Evolutionary conservation across 2,888 invertebrate species (phyloP).

Genomic region (Dryobota labecula): DNA sequence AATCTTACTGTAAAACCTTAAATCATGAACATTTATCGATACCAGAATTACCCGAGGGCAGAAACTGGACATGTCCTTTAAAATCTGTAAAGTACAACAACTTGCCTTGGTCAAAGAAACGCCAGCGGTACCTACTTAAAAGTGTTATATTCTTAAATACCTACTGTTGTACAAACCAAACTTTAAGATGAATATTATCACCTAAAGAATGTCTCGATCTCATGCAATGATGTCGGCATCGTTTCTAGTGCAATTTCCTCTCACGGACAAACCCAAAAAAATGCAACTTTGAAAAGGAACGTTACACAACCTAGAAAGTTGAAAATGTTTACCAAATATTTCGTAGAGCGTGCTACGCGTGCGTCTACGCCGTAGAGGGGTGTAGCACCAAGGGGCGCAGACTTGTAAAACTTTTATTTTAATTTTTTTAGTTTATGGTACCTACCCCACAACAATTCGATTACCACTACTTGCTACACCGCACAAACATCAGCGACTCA

Average conservation of each 20-base stretch:
- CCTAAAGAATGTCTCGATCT: neutral
- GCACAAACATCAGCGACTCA: too few relatives aligned
- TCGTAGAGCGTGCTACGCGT: conserved; percentile 26
- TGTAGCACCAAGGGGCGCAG: conserved; percentile 10
- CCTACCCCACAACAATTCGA: too few relatives aligned
- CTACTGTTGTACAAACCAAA: neutral
- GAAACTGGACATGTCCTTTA: too few relatives aligned
- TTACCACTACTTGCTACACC: too few relatives aligned
- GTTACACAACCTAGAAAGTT: neutral
- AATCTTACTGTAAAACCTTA: too few relatives aligned
- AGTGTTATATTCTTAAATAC: neutral
- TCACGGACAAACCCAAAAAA: neutral
- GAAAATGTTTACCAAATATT: neutral
- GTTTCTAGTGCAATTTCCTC: neutral
- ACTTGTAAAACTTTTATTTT: neutral
- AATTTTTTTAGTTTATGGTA: too few relatives aligned
- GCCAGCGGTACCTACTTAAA: neutral
- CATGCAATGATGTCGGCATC: neutral
- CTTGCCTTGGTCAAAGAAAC: neutral
- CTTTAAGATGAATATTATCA: neutral
- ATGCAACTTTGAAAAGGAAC: neutral
- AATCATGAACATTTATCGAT: too few relatives aligned
- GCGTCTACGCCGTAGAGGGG: conserved; percentile 29
- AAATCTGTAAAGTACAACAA: neutral
- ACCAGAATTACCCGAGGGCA: too few relatives aligned